Evolutionary conservation across 2,888 invertebrate genomes (phyloP).

Genomic region (Colostygia pectinataria): DNA sequence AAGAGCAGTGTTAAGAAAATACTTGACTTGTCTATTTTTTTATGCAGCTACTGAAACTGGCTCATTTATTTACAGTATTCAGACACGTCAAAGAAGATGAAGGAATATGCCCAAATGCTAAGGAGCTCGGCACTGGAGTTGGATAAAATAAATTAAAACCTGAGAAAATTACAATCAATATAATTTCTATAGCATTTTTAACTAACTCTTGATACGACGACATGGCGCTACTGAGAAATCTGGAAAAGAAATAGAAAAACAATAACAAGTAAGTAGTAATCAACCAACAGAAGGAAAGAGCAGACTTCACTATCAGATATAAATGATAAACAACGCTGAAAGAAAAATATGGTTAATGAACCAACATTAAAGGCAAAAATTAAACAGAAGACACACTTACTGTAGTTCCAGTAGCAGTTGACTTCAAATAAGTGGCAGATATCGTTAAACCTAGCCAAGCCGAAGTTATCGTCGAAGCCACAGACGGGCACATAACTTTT

Average conservation of each 20-base stretch:
- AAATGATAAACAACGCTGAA: no score
- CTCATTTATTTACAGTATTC: constrained; percentile 56
- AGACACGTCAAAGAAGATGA: constrained; percentile 73
- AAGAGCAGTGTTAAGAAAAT: no score
- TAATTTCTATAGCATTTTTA: background rate
- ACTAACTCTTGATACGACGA: background rate
- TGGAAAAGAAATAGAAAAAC: constrained; percentile 1
- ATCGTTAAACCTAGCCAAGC: constrained; percentile 62
- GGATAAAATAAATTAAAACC: constrained; percentile 56
- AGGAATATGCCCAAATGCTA: constrained; percentile 64
- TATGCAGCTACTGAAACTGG: background rate
- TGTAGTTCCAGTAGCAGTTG: constrained; percentile 65
- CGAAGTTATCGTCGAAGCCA: constrained; percentile 62
- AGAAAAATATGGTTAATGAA: no score
- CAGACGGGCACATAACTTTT: constrained; percentile 48
- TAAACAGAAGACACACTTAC: constrained; percentile 4
- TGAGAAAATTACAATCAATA: constrained; percentile 13
- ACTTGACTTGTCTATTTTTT: no score
- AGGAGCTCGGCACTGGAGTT: constrained; percentile 46
- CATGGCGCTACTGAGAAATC: constrained; percentile 10
- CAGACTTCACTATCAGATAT: no score
- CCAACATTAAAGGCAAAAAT: background rate
- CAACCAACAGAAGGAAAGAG: no score
- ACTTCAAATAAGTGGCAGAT: constrained; percentile 65
- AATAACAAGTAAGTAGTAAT: no score